Evolutionary conservation across 2,888 invertebrate genomes (phyloP).

Genomic region (Epinotia brunnichana): DNA sequence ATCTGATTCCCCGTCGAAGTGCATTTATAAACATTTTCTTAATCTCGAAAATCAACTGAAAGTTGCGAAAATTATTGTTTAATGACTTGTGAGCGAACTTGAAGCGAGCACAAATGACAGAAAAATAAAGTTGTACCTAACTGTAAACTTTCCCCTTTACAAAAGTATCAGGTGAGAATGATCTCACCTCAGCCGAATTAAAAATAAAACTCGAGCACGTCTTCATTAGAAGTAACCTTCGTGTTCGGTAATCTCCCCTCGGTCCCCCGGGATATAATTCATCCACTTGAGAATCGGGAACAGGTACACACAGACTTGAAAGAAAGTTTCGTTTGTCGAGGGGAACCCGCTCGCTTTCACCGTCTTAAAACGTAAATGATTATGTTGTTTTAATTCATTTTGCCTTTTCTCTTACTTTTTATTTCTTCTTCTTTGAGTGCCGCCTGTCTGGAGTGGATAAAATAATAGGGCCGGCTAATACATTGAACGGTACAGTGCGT

Average conservation of each 20-base stretch:
- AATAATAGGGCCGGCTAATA: constrained; percentile 62
- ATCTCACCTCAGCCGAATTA: constrained; percentile 69
- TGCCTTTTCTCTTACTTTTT: constrained; percentile 76
- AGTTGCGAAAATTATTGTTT: constrained; percentile 11
- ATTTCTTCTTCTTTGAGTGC: constrained; percentile 74
- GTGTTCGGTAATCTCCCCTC: constrained; percentile 69
- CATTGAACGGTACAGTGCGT: constrained; percentile 53
- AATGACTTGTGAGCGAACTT: constrained; percentile 27
- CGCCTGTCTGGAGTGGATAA: constrained; percentile 79
- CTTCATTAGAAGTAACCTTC: constrained; percentile 77
- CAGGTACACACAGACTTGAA: constrained; percentile 81
- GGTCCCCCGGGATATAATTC: constrained; percentile 80
- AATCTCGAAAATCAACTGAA: constrained; percentile 5
- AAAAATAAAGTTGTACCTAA: constrained; percentile 47
- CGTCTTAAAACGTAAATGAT: constrained; percentile 81
- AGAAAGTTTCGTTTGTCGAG: constrained; percentile 80
- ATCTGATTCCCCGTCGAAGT: background rate
- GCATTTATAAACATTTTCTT: background rate
- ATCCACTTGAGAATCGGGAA: constrained; percentile 81
- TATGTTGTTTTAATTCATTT: constrained; percentile 83
- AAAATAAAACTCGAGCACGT: constrained; percentile 75
- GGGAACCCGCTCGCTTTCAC: constrained; percentile 73
- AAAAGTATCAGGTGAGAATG: constrained; percentile 67
- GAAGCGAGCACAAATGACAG: constrained; percentile 43
- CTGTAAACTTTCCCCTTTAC: constrained; percentile 45